Evolutionary conservation across 2,113 vertebrate species (phyloP), one percentile per base, ranked within the genome.

Genomic region (Stegostoma tigrinum): DNA sequence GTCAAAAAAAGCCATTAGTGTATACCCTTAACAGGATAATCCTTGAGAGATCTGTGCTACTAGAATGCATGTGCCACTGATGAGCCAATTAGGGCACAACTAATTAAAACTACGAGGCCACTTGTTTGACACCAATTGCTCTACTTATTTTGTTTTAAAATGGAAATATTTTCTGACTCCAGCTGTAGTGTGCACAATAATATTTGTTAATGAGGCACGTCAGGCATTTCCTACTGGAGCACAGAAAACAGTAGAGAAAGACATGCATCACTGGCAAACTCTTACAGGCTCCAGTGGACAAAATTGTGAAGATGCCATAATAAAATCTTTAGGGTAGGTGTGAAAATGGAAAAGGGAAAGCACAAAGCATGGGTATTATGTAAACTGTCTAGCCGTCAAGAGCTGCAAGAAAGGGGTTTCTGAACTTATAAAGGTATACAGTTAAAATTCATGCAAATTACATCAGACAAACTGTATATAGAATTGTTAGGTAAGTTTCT

Each of bases 141-240:
- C 27, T 14, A 34, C 30, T 61, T 61, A 61, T 7, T 66, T 66
- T 66, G 55, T 91, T 66, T 48, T 91, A 38, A 91, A 66, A 64
- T 91, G 61, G 89, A 61, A 91, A 91, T 91, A 91, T 66, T 91
- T 91, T 91, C 55, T 91, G 38, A 91, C 34, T 66, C 34, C 55
- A 91, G 15, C 55, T 64, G 34, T 42, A 5, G 30, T 23, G 64
- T 91, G 55, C 89, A 66, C 89, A 66, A 48, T 87, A 86, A 52
- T 52, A 14, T 87, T 52, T 1, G 23, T 52, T 87, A 87, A 87
- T 87, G 85, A 87, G 45, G 24, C 10, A 52, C 24, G 52, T 52
- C 85, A 87, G 23, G 24, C 45, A 52, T 87, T 87, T 87, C 2
- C 45, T 87, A 52, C 85, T 87, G 45, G 42, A 14, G 48, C 24